Percentiles rank a stretch among this genome's conserved stretches.
These are phyloP conservation scores for Zoanthus sociatus DNA, from an alignment of 92 coral and sea anemone genomes.

Conservation along the genomic window DNA sequence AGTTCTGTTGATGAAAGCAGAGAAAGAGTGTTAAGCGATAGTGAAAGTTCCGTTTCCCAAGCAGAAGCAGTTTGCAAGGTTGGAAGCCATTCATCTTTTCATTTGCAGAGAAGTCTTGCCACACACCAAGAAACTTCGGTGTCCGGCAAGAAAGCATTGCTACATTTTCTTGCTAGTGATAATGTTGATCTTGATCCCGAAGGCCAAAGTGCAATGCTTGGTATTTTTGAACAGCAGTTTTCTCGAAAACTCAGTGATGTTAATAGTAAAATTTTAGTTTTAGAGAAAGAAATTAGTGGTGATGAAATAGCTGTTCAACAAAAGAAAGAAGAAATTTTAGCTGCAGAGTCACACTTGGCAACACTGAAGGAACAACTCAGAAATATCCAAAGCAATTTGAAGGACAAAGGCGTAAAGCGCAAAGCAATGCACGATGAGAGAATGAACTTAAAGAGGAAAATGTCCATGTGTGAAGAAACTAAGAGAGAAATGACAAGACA, in stretches of 20 bases:
- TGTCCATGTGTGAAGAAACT: conserved; percentile 41
- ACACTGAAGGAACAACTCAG: conserved; percentile 32
- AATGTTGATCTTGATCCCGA: conserved; percentile 43
- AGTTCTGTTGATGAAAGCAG: neutral
- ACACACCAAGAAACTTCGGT: neutral
- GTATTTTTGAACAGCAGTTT: conserved; percentile 39
- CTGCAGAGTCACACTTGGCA: conserved; percentile 30
- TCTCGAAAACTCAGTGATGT: conserved; percentile 33
- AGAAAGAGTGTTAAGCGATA: neutral
- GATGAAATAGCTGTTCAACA: conserved; percentile 1
- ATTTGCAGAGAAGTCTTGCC: neutral
- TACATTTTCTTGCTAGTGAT: conserved; percentile 29
- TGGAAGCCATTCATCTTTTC: neutral
- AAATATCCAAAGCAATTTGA: conserved; percentile 21
- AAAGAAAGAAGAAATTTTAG: conserved; percentile 26
- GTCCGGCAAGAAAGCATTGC: conserved; percentile 18
- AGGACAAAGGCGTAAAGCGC: conserved; percentile 36
- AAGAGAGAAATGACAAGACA: conserved; percentile 24
- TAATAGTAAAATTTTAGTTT: conserved; percentile 30
- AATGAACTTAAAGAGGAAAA: conserved; percentile 8
- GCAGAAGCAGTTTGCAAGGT: neutral
- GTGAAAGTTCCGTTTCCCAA: neutral
- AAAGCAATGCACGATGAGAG: conserved; percentile 36
- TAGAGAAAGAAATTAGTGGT: conserved; percentile 6
- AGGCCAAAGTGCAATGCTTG: conserved; percentile 52